Base-by-base conservation (phyloP, 2,113 vertebrate species). In the Toxotes jaculatrix region DNA sequence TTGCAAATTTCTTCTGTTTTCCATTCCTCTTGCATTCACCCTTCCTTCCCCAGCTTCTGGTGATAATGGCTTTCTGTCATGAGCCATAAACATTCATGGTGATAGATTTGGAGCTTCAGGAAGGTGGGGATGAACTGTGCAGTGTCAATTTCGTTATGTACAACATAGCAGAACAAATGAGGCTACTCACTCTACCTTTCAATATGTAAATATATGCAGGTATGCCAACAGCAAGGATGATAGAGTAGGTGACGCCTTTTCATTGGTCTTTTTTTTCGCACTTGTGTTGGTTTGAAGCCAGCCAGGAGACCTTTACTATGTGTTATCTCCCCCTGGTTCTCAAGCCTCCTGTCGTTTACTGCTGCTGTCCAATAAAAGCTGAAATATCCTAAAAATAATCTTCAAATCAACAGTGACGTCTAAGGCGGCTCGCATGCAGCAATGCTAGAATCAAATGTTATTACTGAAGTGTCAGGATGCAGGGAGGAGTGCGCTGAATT, bases 201-300 rank as follows among this genome's bases (percentile, higher is more conserved):
- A 74, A 51, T 78, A 88, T 92, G 88, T 62, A 90, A 92, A 91
- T 85, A 53, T 82, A 81, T 87, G 84, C 82, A 74, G 51, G 62
- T 32, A 43, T 71, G 49, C 61, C n/a, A 47, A 51, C 68, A 45
- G 23, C 12, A 12, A 61, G 9, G 27, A 64, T 66, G 57, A 49
- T 11, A 47, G 70, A 70, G 19, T 14, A 74, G 53, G n/a, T 67
- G 63, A 79, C 67, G 42, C 36, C 7, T 84, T 74, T 66, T 49
- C n/a, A 43, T 13, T 21, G 32, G 9, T 38, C 9, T 43, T 74
- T 70, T 27, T 27, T 61, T n/a, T 27, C 10, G 5, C 38, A 38
- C 64, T 57, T 49, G 11, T 31, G 11, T 10, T 9, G 23, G 19
- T 51, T 57, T 11, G 57, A 47, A 53, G 12, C 21, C 32, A 34